phyloP scores from a whole-genome alignment of 35 echinoderm and acorn worm species.

The Strongylocentrotus purpuratus region DNA sequence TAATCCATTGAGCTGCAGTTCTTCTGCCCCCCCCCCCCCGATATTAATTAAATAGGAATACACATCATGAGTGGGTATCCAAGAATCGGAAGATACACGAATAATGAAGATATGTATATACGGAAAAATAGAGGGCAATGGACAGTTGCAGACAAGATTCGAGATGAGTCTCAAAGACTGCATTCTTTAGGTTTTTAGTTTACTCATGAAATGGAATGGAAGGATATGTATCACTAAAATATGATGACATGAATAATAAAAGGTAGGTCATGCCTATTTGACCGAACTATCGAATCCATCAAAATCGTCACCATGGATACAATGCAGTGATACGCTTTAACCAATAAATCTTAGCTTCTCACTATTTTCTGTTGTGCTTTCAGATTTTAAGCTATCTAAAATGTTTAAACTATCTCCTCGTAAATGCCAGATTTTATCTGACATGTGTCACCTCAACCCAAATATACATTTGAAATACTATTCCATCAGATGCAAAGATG shows the following conservation, averaged over 20 bases:
- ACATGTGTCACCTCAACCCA: too few species aligned
- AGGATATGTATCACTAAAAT: too few species aligned
- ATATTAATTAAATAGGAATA: too few species aligned
- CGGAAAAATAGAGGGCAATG: too few species aligned
- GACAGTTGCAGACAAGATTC: background rate
- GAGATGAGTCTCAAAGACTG: background rate
- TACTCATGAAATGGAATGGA: background rate
- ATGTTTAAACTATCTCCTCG: too few species aligned
- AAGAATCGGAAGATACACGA: too few species aligned
- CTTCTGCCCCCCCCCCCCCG: too few species aligned
- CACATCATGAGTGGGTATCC: too few species aligned
- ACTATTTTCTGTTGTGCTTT: background rate
- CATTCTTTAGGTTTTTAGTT: background rate
- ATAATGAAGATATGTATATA: too few species aligned
- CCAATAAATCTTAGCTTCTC: background rate
- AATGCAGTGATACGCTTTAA: background rate
- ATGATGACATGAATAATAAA: background rate
- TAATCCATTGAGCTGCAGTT: too few species aligned
- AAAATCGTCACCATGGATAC: background rate
- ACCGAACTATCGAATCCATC: background rate
- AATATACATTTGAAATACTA: too few species aligned
- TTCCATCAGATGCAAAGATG: background rate
- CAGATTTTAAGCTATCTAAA: background rate
- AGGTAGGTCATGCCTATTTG: background rate
- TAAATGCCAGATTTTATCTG: too few species aligned